phyloP scores from a whole-genome alignment of 2,113 vertebrate genomes.

The Phaethon lepturus region DNA sequence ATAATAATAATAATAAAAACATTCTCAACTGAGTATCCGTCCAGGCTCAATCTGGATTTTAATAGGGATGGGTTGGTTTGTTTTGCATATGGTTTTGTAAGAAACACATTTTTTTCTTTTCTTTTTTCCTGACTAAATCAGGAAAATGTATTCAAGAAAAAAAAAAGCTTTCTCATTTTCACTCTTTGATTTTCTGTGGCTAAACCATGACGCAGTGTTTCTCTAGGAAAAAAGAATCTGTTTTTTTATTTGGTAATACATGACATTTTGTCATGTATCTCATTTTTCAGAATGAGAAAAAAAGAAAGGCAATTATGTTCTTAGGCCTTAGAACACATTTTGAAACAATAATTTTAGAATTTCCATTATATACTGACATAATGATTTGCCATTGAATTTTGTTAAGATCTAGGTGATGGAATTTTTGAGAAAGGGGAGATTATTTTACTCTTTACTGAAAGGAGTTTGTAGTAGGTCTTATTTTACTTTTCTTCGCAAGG shows the following conservation, averaged over 20 bases:
- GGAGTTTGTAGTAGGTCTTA: background rate
- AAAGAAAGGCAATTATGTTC: background rate
- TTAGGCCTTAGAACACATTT: background rate
- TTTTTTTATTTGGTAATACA: background rate
- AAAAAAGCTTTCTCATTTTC: background rate
- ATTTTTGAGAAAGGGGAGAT: background rate
- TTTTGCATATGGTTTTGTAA: background rate
- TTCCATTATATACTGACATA: background rate
- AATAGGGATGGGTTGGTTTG: background rate
- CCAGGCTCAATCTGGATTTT: background rate
- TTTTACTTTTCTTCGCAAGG: background rate
- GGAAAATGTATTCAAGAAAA: background rate
- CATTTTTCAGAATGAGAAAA: background rate
- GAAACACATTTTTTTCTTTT: background rate
- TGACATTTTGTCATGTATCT: background rate
- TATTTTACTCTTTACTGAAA: background rate
- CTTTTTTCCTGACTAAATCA: background rate
- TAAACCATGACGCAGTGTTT: background rate
- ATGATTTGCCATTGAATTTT: background rate
- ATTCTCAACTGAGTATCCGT: background rate
- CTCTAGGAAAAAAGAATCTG: background rate
- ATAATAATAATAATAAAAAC: background rate
- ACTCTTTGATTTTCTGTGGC: background rate
- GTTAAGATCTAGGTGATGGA: background rate
- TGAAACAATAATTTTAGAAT: background rate